These are phyloP conservation scores for Mesochorus sp. DNA, from an alignment of 2,888 invertebrate species.

Conservation along the genomic window DNA sequence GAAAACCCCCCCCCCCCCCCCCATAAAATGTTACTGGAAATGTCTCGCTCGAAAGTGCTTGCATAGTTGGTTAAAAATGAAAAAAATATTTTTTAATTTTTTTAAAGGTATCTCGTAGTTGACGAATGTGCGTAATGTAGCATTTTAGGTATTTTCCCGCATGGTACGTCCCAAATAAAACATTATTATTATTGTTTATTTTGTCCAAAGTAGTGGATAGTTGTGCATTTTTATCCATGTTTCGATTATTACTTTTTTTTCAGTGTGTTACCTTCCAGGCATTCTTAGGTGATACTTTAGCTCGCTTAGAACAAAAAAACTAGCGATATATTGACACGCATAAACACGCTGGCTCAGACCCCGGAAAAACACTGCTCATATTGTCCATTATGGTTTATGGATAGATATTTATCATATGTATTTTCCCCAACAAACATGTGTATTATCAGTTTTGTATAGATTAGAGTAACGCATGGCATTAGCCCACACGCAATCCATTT, in stretches of 20 bases:
- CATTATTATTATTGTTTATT: conserved; percentile 22
- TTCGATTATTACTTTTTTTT: conserved; percentile 24
- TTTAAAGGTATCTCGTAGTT: conserved; percentile 38
- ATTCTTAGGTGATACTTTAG: neutral
- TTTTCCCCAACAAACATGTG: no score
- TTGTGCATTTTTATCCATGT: neutral
- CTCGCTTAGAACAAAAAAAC: conserved; percentile 6
- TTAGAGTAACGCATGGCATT: no score
- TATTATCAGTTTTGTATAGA: no score
- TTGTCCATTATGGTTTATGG: neutral
- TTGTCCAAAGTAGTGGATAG: conserved; percentile 14
- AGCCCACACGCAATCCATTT: no score
- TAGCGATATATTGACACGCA: neutral
- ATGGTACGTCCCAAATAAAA: conserved; percentile 36
- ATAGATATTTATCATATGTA: no score
- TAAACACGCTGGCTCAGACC: neutral
- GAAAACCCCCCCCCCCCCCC: neutral
- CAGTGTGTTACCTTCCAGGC: conserved; percentile 22
- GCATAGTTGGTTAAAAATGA: neutral
- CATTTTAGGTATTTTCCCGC: conserved; percentile 36
- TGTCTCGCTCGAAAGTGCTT: conserved; percentile 38
- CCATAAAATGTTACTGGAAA: neutral
- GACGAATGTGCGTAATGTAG: conserved; percentile 1
- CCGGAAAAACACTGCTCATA: neutral
- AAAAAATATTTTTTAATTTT: neutral